Conservation (phyloP, 1,140 invertebrate genomes). For the Aphidius ervi region DNA sequence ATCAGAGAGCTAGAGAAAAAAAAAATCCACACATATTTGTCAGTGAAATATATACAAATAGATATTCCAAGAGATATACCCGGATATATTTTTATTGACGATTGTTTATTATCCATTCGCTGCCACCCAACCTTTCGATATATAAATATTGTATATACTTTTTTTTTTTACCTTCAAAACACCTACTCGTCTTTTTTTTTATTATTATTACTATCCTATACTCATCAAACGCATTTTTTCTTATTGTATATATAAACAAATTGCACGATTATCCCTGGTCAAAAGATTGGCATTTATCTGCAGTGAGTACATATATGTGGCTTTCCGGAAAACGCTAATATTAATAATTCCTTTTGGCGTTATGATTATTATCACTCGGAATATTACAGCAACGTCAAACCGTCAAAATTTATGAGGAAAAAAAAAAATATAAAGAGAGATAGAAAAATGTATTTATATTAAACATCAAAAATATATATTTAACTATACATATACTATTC, state of each 20-base stretch:
- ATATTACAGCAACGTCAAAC: slow-evolving; percentile 25
- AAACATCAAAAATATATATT: too few relatives aligned
- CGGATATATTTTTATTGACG: slow-evolving; percentile 41
- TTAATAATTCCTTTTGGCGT: slow-evolving; percentile 37
- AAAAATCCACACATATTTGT: slow-evolving; percentile 1
- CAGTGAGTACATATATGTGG: slow-evolving; percentile 13
- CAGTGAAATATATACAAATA: slow-evolving; percentile 10
- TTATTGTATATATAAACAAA: slow-evolving; percentile 35
- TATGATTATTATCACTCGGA: slow-evolving; percentile 25
- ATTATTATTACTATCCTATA: not conserved
- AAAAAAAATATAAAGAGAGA: too few relatives aligned
- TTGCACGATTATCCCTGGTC: slow-evolving; percentile 20
- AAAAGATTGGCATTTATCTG: slow-evolving; percentile 2
- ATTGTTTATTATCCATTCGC: slow-evolving; percentile 45
- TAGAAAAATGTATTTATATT: too few relatives aligned
- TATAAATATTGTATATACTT: slow-evolving; percentile 20
- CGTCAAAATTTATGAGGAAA: not conserved
- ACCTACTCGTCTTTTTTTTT: not conserved
- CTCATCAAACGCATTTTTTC: not conserved
- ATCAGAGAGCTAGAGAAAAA: slow-evolving; percentile 27
- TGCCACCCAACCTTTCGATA: slow-evolving; percentile 45
- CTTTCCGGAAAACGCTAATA: slow-evolving; percentile 37
- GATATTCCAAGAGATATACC: slow-evolving; percentile 33
- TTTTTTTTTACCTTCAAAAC: not conserved
- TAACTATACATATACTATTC: too few relatives aligned